Percentiles rank a stretch among this genome's conserved stretches.
phyloP scores from a whole-genome alignment of 2,797 vertebrate species.

The Sebastolobus altivelis region DNA sequence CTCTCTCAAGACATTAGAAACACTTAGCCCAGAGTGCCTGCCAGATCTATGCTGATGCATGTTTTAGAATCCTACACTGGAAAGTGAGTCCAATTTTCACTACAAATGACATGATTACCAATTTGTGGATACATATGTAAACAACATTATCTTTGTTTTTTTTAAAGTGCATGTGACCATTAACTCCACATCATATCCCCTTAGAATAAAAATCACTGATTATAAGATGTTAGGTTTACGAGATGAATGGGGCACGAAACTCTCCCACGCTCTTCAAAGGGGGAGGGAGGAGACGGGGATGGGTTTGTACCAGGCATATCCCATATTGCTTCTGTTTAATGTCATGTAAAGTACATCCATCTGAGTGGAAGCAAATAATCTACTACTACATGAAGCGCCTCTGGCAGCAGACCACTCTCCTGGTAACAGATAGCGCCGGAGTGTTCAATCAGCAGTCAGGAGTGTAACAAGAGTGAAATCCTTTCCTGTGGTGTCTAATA shows the following conservation, averaged over 20 bases:
- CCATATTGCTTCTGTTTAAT: constrained; percentile 75
- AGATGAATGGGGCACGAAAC: constrained; percentile 61
- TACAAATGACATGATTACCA: constrained; percentile 60
- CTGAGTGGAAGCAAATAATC: constrained; percentile 76
- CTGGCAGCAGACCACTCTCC: constrained; percentile 67
- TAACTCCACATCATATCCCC: constrained; percentile 62
- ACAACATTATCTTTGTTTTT: constrained; percentile 64
- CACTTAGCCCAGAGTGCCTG: constrained; percentile 62
- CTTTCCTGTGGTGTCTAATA: constrained; percentile 74
- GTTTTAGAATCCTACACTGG: constrained; percentile 50
- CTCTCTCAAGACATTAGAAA: constrained; percentile 69
- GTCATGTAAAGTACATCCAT: constrained; percentile 78
- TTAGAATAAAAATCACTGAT: constrained; percentile 55
- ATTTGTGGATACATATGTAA: constrained; percentile 65
- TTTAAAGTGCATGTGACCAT: constrained; percentile 59
- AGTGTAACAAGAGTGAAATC: constrained; percentile 68
- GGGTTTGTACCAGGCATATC: constrained; percentile 36
- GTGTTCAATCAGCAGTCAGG: constrained; percentile 76
- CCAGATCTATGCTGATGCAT: constrained; percentile 52
- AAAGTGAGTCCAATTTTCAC: constrained; percentile 61
- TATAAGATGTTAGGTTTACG: constrained; percentile 58
- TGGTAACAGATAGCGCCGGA: constrained; percentile 60
- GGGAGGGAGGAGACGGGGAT: not conserved
- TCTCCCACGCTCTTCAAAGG: constrained; percentile 53
- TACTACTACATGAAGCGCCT: constrained; percentile 62